These are phyloP conservation scores for Salvelinus alpinus DNA, from an alignment of 2,113 vertebrate genomes.

Conservation along the genomic window DNA sequence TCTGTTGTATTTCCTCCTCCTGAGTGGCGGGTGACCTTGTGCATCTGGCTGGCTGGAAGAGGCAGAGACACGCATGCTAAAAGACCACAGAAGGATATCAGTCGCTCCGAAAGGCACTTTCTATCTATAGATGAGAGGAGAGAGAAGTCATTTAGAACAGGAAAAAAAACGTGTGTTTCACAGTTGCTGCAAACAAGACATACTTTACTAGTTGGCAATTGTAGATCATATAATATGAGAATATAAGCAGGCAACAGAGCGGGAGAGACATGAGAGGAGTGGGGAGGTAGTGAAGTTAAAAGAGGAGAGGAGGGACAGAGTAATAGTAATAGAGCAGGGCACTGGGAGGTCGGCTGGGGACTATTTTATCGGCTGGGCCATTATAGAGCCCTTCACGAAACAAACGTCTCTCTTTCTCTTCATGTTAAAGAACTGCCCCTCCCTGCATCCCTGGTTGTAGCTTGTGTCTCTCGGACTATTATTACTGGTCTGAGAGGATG, in stretches of 20 bases:
- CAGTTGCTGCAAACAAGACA: slow-evolving; percentile 54
- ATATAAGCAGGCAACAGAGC: slow-evolving; percentile 33
- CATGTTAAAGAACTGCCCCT: slow-evolving; percentile 25
- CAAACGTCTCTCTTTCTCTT: neutral
- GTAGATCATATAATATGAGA: too few species aligned
- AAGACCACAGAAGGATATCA: slow-evolving; percentile 45
- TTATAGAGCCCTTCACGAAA: slow-evolving; percentile 60
- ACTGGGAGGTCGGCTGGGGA: slow-evolving; percentile 52
- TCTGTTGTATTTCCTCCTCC: slow-evolving; percentile 44
- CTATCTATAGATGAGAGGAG: slow-evolving; percentile 55
- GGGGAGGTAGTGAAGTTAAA: slow-evolving; percentile 30
- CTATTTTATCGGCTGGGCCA: slow-evolving; percentile 53
- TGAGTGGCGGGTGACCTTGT: slow-evolving; percentile 67
- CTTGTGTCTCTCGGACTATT: slow-evolving; percentile 20
- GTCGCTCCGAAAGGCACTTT: slow-evolving; percentile 32
- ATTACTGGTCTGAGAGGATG: slow-evolving; percentile 41
- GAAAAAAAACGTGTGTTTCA: slow-evolving; percentile 36
- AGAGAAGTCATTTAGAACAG: slow-evolving; percentile 26
- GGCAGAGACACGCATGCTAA: slow-evolving; percentile 48
- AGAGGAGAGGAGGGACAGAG: slow-evolving; percentile 28
- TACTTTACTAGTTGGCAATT: too few species aligned
- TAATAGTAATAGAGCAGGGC: slow-evolving; percentile 43
- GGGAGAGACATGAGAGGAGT: neutral
- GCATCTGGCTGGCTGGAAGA: slow-evolving; percentile 35
- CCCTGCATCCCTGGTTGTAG: slow-evolving; percentile 30